Percentiles rank a stretch among this genome's conserved stretches.
Conservation (phyloP, 1,140 invertebrate genomes). For the Diuraphis noxia region DNA sequence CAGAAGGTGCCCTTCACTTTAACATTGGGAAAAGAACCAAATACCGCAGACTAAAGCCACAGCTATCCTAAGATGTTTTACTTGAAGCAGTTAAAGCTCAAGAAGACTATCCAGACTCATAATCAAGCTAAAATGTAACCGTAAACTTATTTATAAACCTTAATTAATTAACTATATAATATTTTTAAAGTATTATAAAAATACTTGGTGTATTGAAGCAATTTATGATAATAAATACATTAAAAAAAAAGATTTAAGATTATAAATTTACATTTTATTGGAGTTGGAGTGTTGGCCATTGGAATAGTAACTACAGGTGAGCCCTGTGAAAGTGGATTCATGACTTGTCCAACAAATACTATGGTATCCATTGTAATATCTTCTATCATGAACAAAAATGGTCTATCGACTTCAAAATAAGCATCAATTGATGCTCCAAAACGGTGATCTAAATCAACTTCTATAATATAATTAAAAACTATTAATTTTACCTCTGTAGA, state of each 20-base stretch:
- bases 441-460: slow-evolving; percentile 72
- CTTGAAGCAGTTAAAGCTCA: too few species aligned
- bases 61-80: too few species aligned
- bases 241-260: background rate
- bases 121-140: too few species aligned
- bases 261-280: background rate
- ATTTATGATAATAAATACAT: too few species aligned
- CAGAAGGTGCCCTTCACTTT: too few species aligned
- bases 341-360: slow-evolving; percentile 73
- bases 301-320: slow-evolving; percentile 12
- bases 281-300: background rate
- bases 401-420: slow-evolving; percentile 70
- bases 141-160: too few species aligned
- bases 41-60: too few species aligned
- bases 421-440: slow-evolving; percentile 65
- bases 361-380: slow-evolving; percentile 72
- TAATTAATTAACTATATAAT: too few species aligned
- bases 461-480: slow-evolving; percentile 60
- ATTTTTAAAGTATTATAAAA: too few species aligned
- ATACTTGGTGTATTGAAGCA: too few species aligned
- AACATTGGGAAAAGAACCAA: too few species aligned
- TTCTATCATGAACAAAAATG: slow-evolving; percentile 80
- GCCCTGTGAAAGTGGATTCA: slow-evolving; percentile 63
- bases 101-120: too few species aligned
- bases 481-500: background rate